Base-by-base conservation (phyloP, 2,888 invertebrate species). In the Mythimna loreyi region DNA sequence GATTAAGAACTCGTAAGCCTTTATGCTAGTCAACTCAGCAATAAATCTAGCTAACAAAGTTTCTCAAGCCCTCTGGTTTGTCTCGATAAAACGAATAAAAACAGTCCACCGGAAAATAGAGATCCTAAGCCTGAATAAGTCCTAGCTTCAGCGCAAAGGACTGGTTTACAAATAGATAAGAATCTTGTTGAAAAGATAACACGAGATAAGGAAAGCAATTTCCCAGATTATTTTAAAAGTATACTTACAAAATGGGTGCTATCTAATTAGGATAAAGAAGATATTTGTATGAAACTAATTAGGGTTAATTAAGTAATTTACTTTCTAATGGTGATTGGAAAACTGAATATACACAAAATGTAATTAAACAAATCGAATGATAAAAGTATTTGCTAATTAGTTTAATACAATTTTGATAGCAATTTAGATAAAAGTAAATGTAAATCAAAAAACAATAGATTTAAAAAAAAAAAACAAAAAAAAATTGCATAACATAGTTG, bases 221-320 rank as follows among this genome's bases (percentile, higher is more conserved):
- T 64, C n/a, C 52, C 4, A 47, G 67, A 79, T 81, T 62, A 64
- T 81, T 72, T 68, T 40, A 45, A 67, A 72, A 73, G 72, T 65
- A 56, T 65, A n/a, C 36, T 78, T 59, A 65, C 72, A 73, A 78
- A 78, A 81, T 68, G 65, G 62, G 33, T 61, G 50, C 52, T 73
- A 52, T 28, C 13, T 70, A 72, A 78, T 83, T 83, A 83, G 71
- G 69, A 61, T 77, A 79, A 83, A 67, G 57, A 67, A 70, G 75
- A 72, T 71, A 83, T 83, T 83, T 68, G 67, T 81, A 81, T 81
- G 52, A 67, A 78, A 79, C 63, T 62, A 71, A 75, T 73, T 75
- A 72, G 53, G 58, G 67, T 71, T 71, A 78, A 78, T 75, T 67
- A 76, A 40, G 36, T 50, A 74, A 61, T 76, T 71, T 69, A 71